A percentile compares a stretch with the other conserved stretches of the same genome.
Conservation (phyloP, 1,140 invertebrate species). For the Bombus haemorrhoidalis region DNA sequence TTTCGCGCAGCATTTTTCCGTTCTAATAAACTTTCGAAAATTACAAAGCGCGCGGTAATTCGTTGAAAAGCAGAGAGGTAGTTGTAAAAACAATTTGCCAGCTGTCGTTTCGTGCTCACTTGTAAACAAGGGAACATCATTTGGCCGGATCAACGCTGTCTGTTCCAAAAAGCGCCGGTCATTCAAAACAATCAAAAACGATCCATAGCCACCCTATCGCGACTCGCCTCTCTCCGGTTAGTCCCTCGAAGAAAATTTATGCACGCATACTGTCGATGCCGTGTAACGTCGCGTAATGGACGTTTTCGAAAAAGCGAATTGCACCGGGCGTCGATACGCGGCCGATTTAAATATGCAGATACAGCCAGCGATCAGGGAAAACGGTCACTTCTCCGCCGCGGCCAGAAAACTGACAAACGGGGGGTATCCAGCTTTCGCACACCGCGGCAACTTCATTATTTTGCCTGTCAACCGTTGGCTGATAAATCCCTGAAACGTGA, state of each 20-base stretch:
- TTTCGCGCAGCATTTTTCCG: not conserved
- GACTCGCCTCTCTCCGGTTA: not conserved
- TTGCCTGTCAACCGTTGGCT: slow-evolving; percentile 28
- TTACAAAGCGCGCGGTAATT: not conserved
- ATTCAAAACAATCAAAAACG: slow-evolving; percentile 21
- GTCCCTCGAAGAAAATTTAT: slow-evolving; percentile 22
- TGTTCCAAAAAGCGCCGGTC: not conserved
- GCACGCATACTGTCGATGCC: not conserved
- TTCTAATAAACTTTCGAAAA: not conserved
- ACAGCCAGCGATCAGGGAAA: not conserved
- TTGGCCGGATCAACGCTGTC: not conserved
- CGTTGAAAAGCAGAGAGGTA: not conserved
- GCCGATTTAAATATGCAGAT: slow-evolving; percentile 26
- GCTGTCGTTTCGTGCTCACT: not conserved
- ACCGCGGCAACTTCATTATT: slow-evolving; percentile 39
- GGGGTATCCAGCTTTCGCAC: not conserved
- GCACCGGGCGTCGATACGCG: not conserved
- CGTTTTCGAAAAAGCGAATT: slow-evolving; percentile 6
- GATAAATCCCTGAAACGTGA: slow-evolving; percentile 46
- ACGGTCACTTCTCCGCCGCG: not conserved
- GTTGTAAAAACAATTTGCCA: not conserved
- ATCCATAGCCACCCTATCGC: not conserved
- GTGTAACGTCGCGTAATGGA: slow-evolving; percentile 26
- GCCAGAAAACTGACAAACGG: slow-evolving; percentile 4
- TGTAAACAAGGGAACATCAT: not conserved